Percentiles rank a stretch among this genome's conserved stretches.
Conservation (phyloP, 2,113 vertebrate species). For the Ptyas mucosa region DNA sequence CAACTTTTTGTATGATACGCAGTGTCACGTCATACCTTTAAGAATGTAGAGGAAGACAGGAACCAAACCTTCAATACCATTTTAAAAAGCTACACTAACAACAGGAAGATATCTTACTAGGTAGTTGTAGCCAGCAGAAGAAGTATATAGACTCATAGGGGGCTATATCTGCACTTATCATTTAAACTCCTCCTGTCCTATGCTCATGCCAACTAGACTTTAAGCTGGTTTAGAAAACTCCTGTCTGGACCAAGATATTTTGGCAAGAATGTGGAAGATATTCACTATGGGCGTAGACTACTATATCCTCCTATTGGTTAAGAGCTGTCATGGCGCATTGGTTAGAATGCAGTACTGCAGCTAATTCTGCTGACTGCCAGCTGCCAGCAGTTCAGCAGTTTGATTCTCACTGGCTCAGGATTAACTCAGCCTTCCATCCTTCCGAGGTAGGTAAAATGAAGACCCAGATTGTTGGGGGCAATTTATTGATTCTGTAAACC, state of each 20-base stretch:
- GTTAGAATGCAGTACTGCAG: background rate
- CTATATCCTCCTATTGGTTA: background rate
- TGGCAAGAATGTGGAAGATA: background rate
- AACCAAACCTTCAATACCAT: background rate
- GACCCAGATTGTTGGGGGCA: background rate
- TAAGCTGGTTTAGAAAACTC: background rate
- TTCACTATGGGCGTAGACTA: background rate
- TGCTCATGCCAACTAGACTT: background rate
- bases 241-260: background rate
- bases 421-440: background rate
- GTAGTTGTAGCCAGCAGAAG: background rate
- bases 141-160: background rate
- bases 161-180: background rate
- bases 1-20: background rate
- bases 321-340: background rate
- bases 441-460: background rate
- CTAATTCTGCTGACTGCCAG: background rate
- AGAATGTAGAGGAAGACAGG: background rate
- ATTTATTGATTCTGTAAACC: background rate
- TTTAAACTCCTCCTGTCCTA: background rate
- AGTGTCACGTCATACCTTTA: background rate
- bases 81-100: background rate
- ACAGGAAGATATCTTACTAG: background rate
- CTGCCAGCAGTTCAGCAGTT: background rate
- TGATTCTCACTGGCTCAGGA: background rate